Evolutionary conservation across 2,888 invertebrate genomes (phyloP).

Genomic region (Aleiodes testaceus): DNA sequence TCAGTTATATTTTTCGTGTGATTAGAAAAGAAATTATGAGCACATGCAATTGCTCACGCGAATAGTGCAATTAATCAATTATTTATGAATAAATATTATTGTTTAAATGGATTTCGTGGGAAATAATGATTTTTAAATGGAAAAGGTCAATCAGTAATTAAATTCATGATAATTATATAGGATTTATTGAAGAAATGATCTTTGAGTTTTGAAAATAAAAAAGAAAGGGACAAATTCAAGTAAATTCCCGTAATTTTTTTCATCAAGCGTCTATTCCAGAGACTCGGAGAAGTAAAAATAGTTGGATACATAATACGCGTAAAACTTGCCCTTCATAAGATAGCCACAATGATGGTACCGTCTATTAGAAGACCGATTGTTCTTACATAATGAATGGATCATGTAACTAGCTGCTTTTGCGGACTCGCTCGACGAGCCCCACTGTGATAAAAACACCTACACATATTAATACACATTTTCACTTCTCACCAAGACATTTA

Average conservation of each 20-base stretch:
- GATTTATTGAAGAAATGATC: too few relatives aligned
- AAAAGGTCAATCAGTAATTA: too few relatives aligned
- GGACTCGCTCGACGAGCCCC: conserved; percentile 49
- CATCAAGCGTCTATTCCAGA: neutral
- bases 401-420: conserved; percentile 69
- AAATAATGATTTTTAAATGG: too few relatives aligned
- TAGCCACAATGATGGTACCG: conserved; percentile 66
- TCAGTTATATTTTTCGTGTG: neutral
- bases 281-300: neutral
- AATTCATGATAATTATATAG: too few relatives aligned
- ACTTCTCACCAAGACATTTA: conserved; percentile 23
- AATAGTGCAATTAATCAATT: too few relatives aligned
- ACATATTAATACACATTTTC: conserved; percentile 22
- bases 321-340: conserved; percentile 64
- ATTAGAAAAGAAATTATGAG: neutral
- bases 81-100: too few relatives aligned
- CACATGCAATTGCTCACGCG: too few relatives aligned
- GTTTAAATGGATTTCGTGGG: too few relatives aligned
- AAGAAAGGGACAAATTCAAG: neutral
- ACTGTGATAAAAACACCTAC: conserved; percentile 41
- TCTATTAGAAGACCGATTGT: conserved; percentile 71
- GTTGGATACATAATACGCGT: conserved; percentile 5
- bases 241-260: too few relatives aligned
- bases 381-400: conserved; percentile 73
- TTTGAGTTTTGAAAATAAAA: neutral